Evolutionary conservation across 2,797 vertebrate species (phyloP).

Genomic region (Sciurus carolinensis): DNA sequence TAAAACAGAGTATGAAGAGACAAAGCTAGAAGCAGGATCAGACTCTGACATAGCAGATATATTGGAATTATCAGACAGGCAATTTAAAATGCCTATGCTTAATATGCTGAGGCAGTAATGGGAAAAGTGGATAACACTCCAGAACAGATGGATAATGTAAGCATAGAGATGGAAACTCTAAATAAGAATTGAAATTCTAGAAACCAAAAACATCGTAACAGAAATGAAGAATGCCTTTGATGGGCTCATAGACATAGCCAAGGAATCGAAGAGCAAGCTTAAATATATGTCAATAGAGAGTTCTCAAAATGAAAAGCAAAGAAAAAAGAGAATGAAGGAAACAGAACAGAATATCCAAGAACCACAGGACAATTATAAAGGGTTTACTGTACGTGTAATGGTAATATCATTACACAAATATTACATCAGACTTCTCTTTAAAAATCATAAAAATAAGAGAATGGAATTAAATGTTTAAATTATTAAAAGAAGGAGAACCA

Average conservation of each 20-base stretch:
- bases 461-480: not conserved
- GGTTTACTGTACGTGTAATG: not conserved
- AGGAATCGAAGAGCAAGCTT: not conserved
- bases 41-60: not conserved
- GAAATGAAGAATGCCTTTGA: not conserved
- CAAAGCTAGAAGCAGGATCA: not conserved
- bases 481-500: constrained; percentile 4
- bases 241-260: not conserved
- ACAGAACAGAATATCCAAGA: not conserved
- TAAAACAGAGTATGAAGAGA: not conserved
- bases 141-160: not conserved
- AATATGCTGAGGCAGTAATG: not conserved
- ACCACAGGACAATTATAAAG: not conserved
- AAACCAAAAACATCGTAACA: not conserved
- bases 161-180: not conserved
- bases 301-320: not conserved
- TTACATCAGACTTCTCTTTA: not conserved
- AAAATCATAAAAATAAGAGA: not conserved
- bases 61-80: not conserved
- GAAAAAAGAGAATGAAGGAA: not conserved
- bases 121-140: constrained; percentile 1
- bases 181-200: not conserved
- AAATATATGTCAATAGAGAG: not conserved
- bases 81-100: not conserved
- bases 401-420: not conserved